Conservation (phyloP, 2,113 vertebrate genomes). For the Neopipo cinnamomea region DNA sequence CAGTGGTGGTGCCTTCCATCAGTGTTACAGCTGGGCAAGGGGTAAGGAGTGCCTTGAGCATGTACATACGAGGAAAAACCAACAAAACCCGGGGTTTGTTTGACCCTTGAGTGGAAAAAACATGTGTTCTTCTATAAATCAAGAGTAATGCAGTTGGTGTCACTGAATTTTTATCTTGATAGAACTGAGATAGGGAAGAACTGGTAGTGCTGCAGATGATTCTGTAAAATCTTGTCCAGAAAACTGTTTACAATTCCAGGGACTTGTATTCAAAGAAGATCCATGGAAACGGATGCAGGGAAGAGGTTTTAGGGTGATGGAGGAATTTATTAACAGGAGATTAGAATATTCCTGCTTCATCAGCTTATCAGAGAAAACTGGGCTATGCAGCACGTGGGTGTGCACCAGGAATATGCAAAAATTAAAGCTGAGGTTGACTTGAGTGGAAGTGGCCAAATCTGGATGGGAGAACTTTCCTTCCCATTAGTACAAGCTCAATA, state of each 20-base stretch:
- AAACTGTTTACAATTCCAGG: not conserved
- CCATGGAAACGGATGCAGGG: not conserved
- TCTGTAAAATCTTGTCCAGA: not conserved
- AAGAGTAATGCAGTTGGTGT: not conserved
- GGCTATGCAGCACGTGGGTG: not conserved
- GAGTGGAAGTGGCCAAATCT: not conserved
- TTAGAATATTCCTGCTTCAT: not conserved
- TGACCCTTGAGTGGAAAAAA: not conserved
- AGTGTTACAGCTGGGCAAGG: not conserved
- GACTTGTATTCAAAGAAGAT: not conserved
- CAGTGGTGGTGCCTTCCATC: not conserved
- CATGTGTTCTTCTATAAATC: not conserved
- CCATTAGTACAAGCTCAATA: not conserved
- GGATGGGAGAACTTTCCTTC: not conserved
- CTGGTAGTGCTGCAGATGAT: not conserved
- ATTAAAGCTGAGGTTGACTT: not conserved
- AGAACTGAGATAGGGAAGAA: not conserved
- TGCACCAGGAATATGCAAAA: not conserved
- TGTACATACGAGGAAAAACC: not conserved
- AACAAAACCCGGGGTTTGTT: not conserved
- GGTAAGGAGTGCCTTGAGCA: not conserved
- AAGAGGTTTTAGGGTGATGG: not conserved
- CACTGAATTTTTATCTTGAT: not conserved
- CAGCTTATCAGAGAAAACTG: not conserved
- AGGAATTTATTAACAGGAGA: not conserved